phyloP scores from a whole-genome alignment of 2,113 vertebrate species.

The Rhegmatorhina hoffmannsi region DNA sequence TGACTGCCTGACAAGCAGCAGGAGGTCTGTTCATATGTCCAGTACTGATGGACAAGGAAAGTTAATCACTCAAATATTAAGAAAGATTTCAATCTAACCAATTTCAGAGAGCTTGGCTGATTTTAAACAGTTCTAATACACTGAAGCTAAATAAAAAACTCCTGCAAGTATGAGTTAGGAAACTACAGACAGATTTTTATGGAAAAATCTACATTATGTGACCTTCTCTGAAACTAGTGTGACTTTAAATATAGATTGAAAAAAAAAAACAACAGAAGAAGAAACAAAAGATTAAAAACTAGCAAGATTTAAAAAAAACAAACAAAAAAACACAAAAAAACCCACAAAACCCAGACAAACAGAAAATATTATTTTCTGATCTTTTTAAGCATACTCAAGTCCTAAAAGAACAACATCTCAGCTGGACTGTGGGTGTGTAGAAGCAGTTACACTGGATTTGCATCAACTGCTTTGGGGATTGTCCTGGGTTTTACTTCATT shows the following conservation, averaged over 20 bases:
- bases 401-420: background rate
- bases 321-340: too few relatives aligned
- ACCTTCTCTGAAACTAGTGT: background rate
- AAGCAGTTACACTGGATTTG: constrained; percentile 17
- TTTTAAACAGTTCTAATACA: background rate
- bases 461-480: background rate
- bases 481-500: constrained; percentile 13
- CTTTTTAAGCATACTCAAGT: background rate
- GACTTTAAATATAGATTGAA: background rate
- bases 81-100: background rate
- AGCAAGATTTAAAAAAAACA: background rate
- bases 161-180: background rate
- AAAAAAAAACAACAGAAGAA: background rate
- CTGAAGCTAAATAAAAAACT: background rate
- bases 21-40: background rate
- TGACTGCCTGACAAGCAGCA: background rate
- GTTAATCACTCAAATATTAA: background rate
- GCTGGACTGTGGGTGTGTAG: background rate
- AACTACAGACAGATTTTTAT: background rate
- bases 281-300: constrained; percentile 21
- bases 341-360: too few relatives aligned
- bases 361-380: background rate
- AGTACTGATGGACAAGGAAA: background rate
- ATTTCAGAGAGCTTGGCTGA: background rate
- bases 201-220: background rate